These are phyloP conservation scores for Watsonalla cultraria DNA, from an alignment of 2,888 invertebrate species.

Conservation along the genomic window DNA sequence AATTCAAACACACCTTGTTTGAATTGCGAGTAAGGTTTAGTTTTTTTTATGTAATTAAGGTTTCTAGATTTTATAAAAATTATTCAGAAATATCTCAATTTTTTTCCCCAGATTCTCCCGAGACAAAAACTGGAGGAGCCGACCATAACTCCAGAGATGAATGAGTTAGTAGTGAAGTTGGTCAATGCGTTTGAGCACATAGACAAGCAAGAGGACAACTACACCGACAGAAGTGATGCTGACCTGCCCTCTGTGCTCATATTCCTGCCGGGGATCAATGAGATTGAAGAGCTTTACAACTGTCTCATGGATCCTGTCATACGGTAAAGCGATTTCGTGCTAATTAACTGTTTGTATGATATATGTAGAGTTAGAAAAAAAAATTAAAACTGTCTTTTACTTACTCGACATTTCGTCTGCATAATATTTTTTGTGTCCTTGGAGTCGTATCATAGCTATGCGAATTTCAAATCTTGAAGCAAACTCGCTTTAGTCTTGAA, in stretches of 20 bases:
- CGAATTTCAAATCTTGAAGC: no score
- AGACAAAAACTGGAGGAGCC: constrained; percentile 69
- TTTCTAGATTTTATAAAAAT: no score
- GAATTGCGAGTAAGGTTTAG: no score
- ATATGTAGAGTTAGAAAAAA: no score
- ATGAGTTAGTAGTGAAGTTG: constrained; percentile 80
- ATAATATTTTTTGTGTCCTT: background rate
- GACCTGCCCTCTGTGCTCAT: constrained; percentile 85
- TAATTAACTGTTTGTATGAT: no score
- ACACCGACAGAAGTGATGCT: constrained; percentile 32
- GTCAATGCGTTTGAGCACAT: constrained; percentile 82
- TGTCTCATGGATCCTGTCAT: constrained; percentile 42
- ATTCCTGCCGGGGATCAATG: constrained; percentile 92
- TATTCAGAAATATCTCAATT: no score
- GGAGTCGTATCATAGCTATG: background rate
- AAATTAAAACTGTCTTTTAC: no score
- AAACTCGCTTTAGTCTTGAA: no score
- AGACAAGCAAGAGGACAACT: constrained; percentile 69
- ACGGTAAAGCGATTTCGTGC: constrained; percentile 32
- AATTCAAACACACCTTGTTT: no score
- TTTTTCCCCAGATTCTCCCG: constrained; percentile 2
- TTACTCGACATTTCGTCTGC: background rate
- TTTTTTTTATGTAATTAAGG: no score
- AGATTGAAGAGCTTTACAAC: constrained; percentile 86
- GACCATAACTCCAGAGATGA: constrained; percentile 77